These are phyloP conservation scores for Apteryx mantelli DNA, from an alignment of 2,113 vertebrate genomes.

Conservation along the genomic window DNA sequence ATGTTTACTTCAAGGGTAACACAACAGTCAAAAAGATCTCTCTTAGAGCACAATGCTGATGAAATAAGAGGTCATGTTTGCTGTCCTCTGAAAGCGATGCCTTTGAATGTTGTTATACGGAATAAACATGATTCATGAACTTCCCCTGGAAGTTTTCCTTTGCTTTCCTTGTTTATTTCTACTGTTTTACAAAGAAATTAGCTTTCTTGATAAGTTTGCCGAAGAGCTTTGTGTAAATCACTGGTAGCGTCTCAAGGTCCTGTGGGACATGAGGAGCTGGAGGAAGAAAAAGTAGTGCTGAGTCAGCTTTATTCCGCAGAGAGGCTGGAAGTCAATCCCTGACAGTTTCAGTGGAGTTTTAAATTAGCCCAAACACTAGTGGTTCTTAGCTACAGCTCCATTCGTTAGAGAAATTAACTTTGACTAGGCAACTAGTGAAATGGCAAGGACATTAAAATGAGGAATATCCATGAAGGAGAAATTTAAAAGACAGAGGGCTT, in stretches of 20 bases:
- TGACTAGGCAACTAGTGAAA: background rate
- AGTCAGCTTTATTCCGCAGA: background rate
- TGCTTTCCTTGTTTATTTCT: background rate
- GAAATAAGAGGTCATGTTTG: background rate
- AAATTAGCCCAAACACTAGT: background rate
- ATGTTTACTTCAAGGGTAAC: constrained; percentile 46
- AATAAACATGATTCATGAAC: background rate
- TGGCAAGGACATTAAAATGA: background rate
- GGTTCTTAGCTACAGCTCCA: background rate
- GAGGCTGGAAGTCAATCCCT: background rate
- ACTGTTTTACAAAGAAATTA: background rate
- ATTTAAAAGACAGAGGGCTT: background rate
- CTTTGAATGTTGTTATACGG: background rate
- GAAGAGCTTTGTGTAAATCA: background rate
- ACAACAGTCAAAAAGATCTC: constrained; percentile 12
- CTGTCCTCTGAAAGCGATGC: background rate
- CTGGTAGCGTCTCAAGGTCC: background rate
- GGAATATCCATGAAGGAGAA: background rate
- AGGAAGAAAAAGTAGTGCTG: background rate
- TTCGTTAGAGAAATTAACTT: constrained; percentile 14
- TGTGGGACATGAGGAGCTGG: background rate
- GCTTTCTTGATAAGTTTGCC: background rate
- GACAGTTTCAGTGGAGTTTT: background rate
- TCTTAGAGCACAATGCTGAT: background rate
- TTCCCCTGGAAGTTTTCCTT: background rate